Base-by-base conservation (phyloP, 2,113 vertebrate species). In the Tetrax tetrax region DNA sequence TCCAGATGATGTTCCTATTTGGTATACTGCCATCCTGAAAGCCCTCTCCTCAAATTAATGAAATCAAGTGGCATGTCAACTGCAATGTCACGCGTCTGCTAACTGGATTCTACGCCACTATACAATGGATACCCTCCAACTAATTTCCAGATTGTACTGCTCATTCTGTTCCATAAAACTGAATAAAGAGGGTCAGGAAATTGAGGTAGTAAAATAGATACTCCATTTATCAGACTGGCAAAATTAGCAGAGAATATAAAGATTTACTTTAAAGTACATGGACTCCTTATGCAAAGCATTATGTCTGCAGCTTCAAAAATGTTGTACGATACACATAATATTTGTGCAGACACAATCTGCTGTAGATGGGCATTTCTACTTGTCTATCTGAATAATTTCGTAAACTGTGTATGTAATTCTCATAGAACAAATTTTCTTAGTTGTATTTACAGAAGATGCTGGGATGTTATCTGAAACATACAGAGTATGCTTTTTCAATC, bases 181-280 rank as follows among this genome's bases (percentile, higher is more conserved):
- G 29, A 54, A 74, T 74, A 68, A 92, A 88, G 68, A 93, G 48
- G 66, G 65, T 87, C 41, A 95, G 88, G 63, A 89, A 37, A 89
- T 13, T 45, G 65, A 56, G 54, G 51, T 24, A 89, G 61, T 83
- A 74, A 94, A 93, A 16, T 59, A 70, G n/a, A 48, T 71, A 43
- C 7, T 57, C n/a, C 54, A 35, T 92, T 95, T 96, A 81, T 80
- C 51, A 85, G 78, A 91, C 45, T 93, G 84, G 64, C 45, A 89
- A 78, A 95, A 90, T 92, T 83, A 92, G 37, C 65, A 87, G 82
- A 53, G 80, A 69, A 74, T 91, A 78, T 64, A 83, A 95, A 84
- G 43, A 51, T 78, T 57, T 12, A 76, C 8, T 74, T 96, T 64
- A 93, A 93, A 94, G 61, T 76, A 74, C 8, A 15, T 61, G 25